phyloP scores from a whole-genome alignment of 1,140 invertebrate genomes.

The Zaprionus nigranus region DNA sequence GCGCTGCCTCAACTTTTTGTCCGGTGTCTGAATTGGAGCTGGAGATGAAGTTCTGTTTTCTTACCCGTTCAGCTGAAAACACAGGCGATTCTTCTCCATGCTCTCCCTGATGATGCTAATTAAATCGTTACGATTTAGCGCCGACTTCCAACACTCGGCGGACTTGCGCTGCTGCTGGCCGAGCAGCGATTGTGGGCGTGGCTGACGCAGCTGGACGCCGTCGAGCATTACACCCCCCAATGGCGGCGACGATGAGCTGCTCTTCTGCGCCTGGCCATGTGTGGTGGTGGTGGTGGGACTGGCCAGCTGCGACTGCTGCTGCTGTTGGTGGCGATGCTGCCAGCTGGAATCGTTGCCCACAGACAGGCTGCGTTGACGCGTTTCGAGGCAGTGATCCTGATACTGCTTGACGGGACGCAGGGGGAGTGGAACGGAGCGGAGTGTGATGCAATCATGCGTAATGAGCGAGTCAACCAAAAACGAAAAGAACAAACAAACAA shows the following conservation, averaged over 20 bases:
- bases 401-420: slow-evolving; percentile 55
- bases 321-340: slow-evolving; percentile 69
- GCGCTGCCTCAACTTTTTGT: background rate
- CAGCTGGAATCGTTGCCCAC: slow-evolving; percentile 81
- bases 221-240: slow-evolving; percentile 69
- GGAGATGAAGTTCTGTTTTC: slow-evolving; percentile 34
- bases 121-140: slow-evolving; percentile 91
- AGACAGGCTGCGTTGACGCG: slow-evolving; percentile 81
- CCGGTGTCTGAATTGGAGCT: no score
- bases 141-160: slow-evolving; percentile 85
- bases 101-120: slow-evolving; percentile 95
- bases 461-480: slow-evolving; percentile 63
- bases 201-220: slow-evolving; percentile 77
- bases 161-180: slow-evolving; percentile 73
- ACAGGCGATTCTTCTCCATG: slow-evolving; percentile 95
- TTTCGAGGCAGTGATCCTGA: slow-evolving; percentile 80
- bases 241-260: slow-evolving; percentile 59
- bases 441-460: slow-evolving; percentile 51
- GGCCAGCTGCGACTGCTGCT: slow-evolving; percentile 31
- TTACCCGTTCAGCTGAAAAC: slow-evolving; percentile 92
- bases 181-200: slow-evolving; percentile 63
- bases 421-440: slow-evolving; percentile 26
- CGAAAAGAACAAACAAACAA: slow-evolving; percentile 61
- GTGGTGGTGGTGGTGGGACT: slow-evolving; percentile 15
- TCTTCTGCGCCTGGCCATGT: slow-evolving; percentile 50